Evolutionary conservation across 2,797 vertebrate genomes (phyloP).

Genomic region (Alfaro cultratus): DNA sequence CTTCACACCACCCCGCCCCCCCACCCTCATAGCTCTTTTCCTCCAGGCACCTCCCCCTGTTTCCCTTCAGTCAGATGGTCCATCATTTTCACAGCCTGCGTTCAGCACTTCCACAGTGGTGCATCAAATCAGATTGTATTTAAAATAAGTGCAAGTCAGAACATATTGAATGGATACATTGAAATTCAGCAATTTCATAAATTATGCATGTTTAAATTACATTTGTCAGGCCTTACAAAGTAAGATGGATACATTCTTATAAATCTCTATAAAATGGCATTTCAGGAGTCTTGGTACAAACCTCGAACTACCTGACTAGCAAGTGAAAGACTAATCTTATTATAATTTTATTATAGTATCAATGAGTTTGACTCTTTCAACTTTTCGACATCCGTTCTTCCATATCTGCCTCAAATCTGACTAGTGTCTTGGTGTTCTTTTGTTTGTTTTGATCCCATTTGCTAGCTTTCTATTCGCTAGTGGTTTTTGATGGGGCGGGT

Average conservation of each 20-base stretch:
- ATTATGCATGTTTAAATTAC: neutral
- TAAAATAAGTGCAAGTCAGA: neutral
- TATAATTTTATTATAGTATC: neutral
- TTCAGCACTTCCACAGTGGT: slow-evolving; percentile 49
- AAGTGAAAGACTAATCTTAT: neutral
- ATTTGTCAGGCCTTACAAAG: neutral
- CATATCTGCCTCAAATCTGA: neutral
- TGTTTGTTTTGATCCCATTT: neutral
- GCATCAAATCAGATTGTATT: neutral
- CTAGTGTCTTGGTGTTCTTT: neutral
- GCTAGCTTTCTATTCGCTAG: neutral
- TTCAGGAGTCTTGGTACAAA: neutral
- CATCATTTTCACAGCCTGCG: slow-evolving; percentile 54
- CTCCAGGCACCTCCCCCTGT: slow-evolving; percentile 22
- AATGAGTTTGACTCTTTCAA: neutral
- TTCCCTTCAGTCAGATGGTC: slow-evolving; percentile 34
- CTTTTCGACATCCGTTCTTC: neutral
- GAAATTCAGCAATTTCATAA: neutral
- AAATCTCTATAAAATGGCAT: neutral
- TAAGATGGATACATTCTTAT: neutral
- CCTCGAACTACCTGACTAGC: neutral
- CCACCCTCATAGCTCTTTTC: slow-evolving; percentile 37
- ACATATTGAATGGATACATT: neutral
- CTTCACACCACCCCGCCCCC: slow-evolving; percentile 35
- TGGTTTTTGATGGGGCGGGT: neutral